A percentile compares a stretch with the other conserved stretches of the same genome.
Evolutionary conservation across 2,113 vertebrate genomes (phyloP).

Genomic region (Haemorhous mexicanus): DNA sequence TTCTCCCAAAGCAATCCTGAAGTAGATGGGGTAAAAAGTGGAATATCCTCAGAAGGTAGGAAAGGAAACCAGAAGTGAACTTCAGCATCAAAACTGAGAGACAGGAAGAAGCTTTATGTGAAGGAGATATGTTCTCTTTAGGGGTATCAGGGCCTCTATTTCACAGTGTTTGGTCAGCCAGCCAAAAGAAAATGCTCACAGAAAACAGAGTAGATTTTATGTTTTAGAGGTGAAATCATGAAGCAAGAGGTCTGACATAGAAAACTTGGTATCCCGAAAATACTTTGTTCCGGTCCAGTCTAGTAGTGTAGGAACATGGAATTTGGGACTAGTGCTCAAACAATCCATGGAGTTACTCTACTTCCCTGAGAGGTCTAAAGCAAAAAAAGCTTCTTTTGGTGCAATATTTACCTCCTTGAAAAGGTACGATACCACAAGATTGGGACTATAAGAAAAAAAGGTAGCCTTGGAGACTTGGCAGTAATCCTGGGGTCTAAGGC

Average conservation of each 20-base stretch:
- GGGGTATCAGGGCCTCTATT: not conserved
- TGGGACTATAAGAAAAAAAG: not conserved
- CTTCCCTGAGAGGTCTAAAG: not conserved
- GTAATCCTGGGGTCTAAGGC: not conserved
- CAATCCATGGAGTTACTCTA: not conserved
- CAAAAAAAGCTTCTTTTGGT: not conserved
- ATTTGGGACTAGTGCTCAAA: not conserved
- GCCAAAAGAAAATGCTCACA: not conserved
- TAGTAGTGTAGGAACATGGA: not conserved
- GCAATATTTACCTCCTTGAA: not conserved
- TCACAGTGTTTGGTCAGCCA: not conserved
- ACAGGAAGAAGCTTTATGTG: not conserved
- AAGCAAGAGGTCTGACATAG: not conserved
- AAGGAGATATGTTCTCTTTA: not conserved
- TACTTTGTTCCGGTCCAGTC: not conserved
- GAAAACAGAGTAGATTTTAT: not conserved
- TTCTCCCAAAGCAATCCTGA: not conserved
- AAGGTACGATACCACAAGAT: not conserved
- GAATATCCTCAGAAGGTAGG: not conserved
- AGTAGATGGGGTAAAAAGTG: not conserved
- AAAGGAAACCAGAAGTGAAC: not conserved
- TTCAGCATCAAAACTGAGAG: not conserved
- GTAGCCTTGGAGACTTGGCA: not conserved
- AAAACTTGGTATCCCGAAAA: not conserved
- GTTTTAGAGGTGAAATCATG: not conserved